Evolutionary conservation across 2,888 invertebrate genomes (phyloP), one percentile per base, ranked within the genome.

Genomic region (Cyaniris semiargus): DNA sequence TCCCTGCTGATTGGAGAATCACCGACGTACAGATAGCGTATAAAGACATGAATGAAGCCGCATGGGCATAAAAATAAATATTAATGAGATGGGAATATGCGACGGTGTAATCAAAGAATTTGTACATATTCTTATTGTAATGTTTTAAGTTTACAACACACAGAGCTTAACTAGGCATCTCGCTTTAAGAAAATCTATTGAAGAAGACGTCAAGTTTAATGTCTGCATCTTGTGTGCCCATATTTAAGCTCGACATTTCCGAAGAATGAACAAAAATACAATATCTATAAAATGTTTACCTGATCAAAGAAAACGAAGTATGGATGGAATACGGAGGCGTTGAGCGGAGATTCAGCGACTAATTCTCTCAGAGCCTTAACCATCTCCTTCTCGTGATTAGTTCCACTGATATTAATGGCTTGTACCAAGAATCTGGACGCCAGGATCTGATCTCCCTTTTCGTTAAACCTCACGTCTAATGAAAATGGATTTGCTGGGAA

Each of bases 241-340:
- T 23, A 60, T 21, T 23, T 21, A 7, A n/a, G 21, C 7, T 21
- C 56, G 10, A 44, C 56, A 56, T 56, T 56, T 7, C 21, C 58
- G n/a, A n/a, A 21, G 8, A 7, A 21, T n/a, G n/a, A 21, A 21
- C 7, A 58, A 60, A n/a, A n/a, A n/a, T n/a, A n/a, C n/a, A n/a
- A n/a, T n/a, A n/a, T n/a, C n/a, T 21, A 23, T 13, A 8, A 60
- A 23, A 60, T 10, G 7, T 15, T 86, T 90, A 96, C 96, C 95
- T 97, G 97, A 91, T 99, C 99, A 86, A 98, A 98, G 92, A 98
- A 99, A 18, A 98, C 98, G 87, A 98, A 99, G 87, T 98, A 98
- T 0, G 98, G 98, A 94, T 98, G 98, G 87, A 98, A 99, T 3
- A 98, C 98, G 34, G 97, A 98, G 76, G 96, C 98, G 85, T 98